Evolutionary conservation across 2,888 invertebrate species (phyloP).

Genomic region (Stegophylla sp.): DNA sequence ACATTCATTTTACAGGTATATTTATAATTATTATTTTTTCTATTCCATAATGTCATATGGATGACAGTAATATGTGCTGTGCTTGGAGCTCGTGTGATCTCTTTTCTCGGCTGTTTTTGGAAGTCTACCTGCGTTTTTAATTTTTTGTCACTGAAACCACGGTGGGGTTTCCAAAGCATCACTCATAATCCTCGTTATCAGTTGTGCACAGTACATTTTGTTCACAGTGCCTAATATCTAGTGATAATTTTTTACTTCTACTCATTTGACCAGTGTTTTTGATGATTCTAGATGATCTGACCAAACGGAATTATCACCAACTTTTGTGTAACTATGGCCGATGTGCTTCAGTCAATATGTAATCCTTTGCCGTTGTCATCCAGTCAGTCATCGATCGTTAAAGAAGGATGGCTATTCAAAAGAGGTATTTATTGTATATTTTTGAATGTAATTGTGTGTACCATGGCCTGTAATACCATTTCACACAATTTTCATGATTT

Average conservation of each 20-base stretch:
- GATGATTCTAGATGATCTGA: slow-evolving; percentile 40
- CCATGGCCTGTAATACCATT: not conserved
- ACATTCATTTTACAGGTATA: slow-evolving; percentile 9
- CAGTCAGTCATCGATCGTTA: slow-evolving; percentile 70
- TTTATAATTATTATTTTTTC: not conserved
- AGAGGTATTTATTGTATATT: slow-evolving; percentile 68
- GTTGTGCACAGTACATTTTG: not conserved
- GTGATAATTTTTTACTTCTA: not conserved
- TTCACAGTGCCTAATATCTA: not conserved
- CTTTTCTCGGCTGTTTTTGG: not conserved
- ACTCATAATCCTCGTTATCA: not conserved
- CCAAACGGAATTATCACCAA: not conserved
- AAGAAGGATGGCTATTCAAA: slow-evolving; percentile 95
- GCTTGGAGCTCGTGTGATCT: not conserved
- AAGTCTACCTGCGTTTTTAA: not conserved
- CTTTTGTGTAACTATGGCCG: slow-evolving; percentile 46
- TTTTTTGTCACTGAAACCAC: not conserved
- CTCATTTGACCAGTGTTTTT: not conserved
- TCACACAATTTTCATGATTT: not conserved
- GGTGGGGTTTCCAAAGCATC: not conserved
- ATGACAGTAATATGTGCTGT: not conserved
- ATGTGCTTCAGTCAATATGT: slow-evolving; percentile 58
- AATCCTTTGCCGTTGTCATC: slow-evolving; percentile 56
- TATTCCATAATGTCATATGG: not conserved
- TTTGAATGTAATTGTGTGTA: no score